These are phyloP conservation scores for Todiramphus chloris DNA, from an alignment of 2,113 vertebrate genomes.

Conservation along the genomic window DNA sequence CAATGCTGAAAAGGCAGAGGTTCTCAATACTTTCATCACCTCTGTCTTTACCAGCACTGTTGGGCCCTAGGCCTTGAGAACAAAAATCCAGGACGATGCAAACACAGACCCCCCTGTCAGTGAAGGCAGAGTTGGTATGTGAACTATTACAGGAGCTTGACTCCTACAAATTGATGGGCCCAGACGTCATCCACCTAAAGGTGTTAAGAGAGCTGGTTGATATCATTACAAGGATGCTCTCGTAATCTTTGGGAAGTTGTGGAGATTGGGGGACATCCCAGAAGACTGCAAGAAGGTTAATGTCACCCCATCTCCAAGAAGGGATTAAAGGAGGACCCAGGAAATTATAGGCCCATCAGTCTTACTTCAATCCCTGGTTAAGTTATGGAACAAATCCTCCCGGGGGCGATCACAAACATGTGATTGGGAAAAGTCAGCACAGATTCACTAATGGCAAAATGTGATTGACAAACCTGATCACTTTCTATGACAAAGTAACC, in stretches of 20 bases:
- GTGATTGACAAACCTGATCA: no score
- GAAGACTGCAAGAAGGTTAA: not conserved
- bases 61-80: not conserved
- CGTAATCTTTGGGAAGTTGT: not conserved
- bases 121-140: not conserved
- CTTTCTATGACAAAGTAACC: no score
- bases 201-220: not conserved
- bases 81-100: not conserved
- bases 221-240: not conserved
- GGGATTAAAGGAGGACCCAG: no score
- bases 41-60: not conserved
- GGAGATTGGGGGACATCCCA: no score
- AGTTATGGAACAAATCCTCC: no score
- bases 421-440: no score
- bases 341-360: no score
- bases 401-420: no score
- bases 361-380: no score
- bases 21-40: not conserved
- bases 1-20: not conserved
- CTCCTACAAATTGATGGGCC: no score
- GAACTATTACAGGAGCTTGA: not conserved
- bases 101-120: not conserved
- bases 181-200: not conserved
- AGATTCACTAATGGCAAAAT: no score
- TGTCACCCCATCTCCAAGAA: not conserved